Evolutionary conservation across 2,888 invertebrate genomes (phyloP).

Genomic region (Synanthedon tipuliformis): DNA sequence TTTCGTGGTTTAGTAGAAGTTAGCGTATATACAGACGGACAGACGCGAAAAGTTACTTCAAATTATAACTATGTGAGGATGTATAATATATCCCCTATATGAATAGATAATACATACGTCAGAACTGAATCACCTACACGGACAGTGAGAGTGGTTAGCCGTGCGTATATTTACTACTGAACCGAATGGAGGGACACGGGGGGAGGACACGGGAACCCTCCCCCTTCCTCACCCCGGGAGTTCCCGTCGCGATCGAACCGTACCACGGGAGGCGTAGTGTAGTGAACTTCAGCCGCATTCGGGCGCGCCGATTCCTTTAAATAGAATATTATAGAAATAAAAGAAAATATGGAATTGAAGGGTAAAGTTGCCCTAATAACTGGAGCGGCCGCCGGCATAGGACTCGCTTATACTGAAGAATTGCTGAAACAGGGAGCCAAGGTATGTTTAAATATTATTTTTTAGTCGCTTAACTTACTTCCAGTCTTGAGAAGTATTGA

Average conservation of each 20-base stretch:
- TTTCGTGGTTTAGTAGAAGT: no score
- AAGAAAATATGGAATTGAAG: slow-evolving; percentile 74
- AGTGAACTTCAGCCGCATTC: slow-evolving; percentile 30
- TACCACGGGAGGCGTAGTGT: slow-evolving; percentile 32
- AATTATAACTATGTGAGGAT: no score
- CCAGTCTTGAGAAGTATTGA: background rate
- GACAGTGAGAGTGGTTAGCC: slow-evolving; percentile 47
- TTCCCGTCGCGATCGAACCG: slow-evolving; percentile 52
- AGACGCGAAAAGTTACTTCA: no score
- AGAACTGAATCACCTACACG: slow-evolving; percentile 36
- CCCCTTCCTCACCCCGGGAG: slow-evolving; percentile 12
- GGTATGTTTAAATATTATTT: slow-evolving; percentile 47
- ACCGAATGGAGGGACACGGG: slow-evolving; percentile 10
- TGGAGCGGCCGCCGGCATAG: slow-evolving; percentile 80
- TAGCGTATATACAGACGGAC: no score
- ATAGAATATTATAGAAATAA: slow-evolving; percentile 18
- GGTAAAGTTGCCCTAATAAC: slow-evolving; percentile 80
- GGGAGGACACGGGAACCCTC: slow-evolving; percentile 32
- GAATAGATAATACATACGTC: slow-evolving; percentile 2
- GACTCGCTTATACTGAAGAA: slow-evolving; percentile 78
- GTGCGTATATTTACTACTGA: slow-evolving; percentile 56
- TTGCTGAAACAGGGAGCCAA: slow-evolving; percentile 79
- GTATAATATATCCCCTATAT: no score
- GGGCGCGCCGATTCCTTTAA: slow-evolving; percentile 31
- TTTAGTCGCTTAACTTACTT: background rate